These are phyloP conservation scores for Leucoma salicis DNA, from an alignment of 2,888 invertebrate species.

Conservation along the genomic window DNA sequence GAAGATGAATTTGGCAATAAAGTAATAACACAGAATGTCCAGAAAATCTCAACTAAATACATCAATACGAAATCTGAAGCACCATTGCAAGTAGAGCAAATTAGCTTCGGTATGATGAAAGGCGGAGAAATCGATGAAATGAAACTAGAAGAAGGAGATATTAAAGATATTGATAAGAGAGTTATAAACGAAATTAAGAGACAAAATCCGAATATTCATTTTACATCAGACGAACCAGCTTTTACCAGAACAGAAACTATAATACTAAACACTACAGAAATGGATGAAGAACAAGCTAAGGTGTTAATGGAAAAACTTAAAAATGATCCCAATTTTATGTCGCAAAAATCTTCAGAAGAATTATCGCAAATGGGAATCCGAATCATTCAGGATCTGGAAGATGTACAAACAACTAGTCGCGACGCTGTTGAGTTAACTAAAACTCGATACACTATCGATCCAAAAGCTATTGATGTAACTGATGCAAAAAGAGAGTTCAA, in stretches of 20 bases:
- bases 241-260: conserved; percentile 78
- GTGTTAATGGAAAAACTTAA: conserved; percentile 71
- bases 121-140: conserved; percentile 61
- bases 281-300: conserved; percentile 73
- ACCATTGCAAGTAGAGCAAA: conserved; percentile 74
- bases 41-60: conserved; percentile 69
- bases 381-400: conserved; percentile 69
- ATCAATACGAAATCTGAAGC: conserved; percentile 65
- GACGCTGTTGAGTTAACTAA: conserved; percentile 65
- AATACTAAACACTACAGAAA: conserved; percentile 75
- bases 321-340: conserved; percentile 74
- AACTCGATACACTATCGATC: conserved; percentile 71
- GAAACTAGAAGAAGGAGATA: conserved; percentile 68
- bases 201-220: conserved; percentile 74
- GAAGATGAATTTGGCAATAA: conserved; percentile 78
- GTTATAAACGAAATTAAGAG: conserved; percentile 70
- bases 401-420: conserved; percentile 52
- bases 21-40: conserved; percentile 74
- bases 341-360: conserved; percentile 70
- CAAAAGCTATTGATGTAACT: conserved; percentile 47
- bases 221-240: conserved; percentile 70
- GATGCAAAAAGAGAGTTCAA: conserved; percentile 58
- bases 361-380: conserved; percentile 67
- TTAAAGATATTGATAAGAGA: conserved; percentile 67
- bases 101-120: conserved; percentile 72